Evolutionary conservation across 2,797 vertebrate species (phyloP).

Genomic region (Adelosebastes latens): DNA sequence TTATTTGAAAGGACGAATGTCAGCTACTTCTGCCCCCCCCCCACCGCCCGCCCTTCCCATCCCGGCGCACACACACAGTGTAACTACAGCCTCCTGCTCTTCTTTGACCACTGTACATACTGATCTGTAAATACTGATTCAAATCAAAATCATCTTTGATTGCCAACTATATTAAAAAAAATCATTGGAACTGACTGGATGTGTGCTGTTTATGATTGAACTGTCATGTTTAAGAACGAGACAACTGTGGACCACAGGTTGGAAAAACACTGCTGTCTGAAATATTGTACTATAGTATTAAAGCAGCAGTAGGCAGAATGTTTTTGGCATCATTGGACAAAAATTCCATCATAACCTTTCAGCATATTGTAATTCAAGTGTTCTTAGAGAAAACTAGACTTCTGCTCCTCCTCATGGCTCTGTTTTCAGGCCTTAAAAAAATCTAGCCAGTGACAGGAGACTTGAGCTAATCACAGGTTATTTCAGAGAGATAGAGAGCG

Average conservation of each 20-base stretch:
- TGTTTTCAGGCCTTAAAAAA: too few relatives aligned
- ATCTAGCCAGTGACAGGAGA: too few relatives aligned
- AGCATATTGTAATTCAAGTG: too few relatives aligned
- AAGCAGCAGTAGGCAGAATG: neutral
- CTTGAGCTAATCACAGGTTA: too few relatives aligned
- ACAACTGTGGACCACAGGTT: neutral
- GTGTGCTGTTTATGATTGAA: slow-evolving; percentile 5
- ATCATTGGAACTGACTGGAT: slow-evolving; percentile 47
- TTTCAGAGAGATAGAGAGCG: too few relatives aligned
- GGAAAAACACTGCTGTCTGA: neutral
- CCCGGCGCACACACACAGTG: slow-evolving; percentile 8
- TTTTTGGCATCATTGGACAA: too few relatives aligned
- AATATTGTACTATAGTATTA: neutral
- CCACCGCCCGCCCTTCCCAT: neutral
- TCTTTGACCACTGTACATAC: slow-evolving; percentile 77
- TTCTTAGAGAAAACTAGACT: too few relatives aligned
- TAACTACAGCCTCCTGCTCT: slow-evolving; percentile 51
- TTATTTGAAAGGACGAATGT: slow-evolving; percentile 48
- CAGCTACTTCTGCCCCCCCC: neutral
- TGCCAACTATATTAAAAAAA: slow-evolving; percentile 76
- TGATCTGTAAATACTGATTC: slow-evolving; percentile 77
- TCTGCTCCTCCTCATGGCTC: too few relatives aligned
- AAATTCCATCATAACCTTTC: too few relatives aligned
- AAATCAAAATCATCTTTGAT: slow-evolving; percentile 74
- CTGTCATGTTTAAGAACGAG: neutral